Evolutionary conservation across 1,140 invertebrate species (phyloP).

Genomic region (Homarus americanus): DNA sequence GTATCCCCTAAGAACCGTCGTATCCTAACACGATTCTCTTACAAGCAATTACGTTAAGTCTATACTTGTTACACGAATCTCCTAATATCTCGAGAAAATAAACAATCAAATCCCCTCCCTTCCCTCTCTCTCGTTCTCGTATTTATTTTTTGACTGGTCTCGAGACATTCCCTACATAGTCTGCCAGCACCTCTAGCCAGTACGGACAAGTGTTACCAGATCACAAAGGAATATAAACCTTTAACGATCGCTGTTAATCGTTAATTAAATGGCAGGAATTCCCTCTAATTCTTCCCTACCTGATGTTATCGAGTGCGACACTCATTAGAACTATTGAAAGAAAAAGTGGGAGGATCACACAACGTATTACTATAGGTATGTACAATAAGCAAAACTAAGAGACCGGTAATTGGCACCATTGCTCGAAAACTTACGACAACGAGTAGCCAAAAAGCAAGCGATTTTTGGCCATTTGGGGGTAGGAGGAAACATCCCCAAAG

Average conservation of each 20-base stretch:
- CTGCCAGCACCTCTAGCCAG: not conserved
- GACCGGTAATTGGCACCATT: constrained; percentile 25
- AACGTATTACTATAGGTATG: not conserved
- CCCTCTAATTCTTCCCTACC: not conserved
- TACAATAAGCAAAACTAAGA: not conserved
- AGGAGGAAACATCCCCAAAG: not conserved
- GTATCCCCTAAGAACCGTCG: constrained; percentile 47
- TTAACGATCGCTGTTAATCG: not conserved
- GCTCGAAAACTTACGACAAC: not conserved
- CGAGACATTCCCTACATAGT: not conserved
- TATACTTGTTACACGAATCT: constrained; percentile 29
- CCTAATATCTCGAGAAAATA: constrained; percentile 19
- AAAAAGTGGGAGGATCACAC: not conserved
- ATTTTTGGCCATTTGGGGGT: constrained; percentile 20
- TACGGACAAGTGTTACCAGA: not conserved
- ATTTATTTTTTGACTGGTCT: not conserved
- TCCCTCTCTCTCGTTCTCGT: not conserved
- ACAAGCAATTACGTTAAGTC: constrained; percentile 65
- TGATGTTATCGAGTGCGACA: not conserved
- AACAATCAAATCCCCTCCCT: not conserved
- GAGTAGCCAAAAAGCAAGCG: constrained; percentile 43
- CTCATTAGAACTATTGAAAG: not conserved
- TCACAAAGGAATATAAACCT: not conserved
- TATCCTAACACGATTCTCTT: constrained; percentile 56
- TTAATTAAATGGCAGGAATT: not conserved